These are phyloP conservation scores for Thalassarche chlororhynchos DNA, from an alignment of 2,113 vertebrate genomes.

Conservation along the genomic window DNA sequence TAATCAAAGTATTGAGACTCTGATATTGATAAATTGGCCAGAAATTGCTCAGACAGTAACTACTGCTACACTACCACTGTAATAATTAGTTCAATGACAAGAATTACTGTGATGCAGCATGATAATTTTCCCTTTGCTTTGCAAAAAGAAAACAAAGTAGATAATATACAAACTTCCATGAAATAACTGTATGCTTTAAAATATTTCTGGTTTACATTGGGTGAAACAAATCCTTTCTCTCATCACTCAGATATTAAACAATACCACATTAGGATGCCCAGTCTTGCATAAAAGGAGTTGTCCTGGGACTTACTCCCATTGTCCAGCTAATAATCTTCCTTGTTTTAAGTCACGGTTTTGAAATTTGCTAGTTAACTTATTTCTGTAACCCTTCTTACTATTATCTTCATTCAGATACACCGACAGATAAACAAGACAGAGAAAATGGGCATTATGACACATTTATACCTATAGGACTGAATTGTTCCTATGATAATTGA, in stretches of 20 bases:
- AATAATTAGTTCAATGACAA: background rate
- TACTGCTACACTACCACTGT: background rate
- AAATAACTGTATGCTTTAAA: background rate
- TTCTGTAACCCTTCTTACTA: background rate
- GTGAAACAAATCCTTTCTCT: background rate
- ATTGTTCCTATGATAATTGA: background rate
- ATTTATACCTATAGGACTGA: background rate
- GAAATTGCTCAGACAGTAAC: background rate
- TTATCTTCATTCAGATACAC: background rate
- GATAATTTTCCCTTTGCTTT: background rate
- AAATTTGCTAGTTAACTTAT: background rate
- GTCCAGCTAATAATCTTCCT: background rate
- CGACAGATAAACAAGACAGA: background rate
- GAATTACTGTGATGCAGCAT: background rate
- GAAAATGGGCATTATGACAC: background rate
- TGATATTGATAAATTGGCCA: background rate
- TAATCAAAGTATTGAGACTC: background rate
- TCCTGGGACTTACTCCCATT: background rate
- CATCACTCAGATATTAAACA: background rate
- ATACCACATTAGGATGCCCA: background rate
- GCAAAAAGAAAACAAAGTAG: background rate
- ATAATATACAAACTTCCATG: background rate
- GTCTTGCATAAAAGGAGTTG: background rate
- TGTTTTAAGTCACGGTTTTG: background rate
- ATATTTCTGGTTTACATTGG: background rate